These are phyloP conservation scores for Paramisgurnus dabryanus DNA, from an alignment of 2,113 vertebrate genomes.

Conservation along the genomic window DNA sequence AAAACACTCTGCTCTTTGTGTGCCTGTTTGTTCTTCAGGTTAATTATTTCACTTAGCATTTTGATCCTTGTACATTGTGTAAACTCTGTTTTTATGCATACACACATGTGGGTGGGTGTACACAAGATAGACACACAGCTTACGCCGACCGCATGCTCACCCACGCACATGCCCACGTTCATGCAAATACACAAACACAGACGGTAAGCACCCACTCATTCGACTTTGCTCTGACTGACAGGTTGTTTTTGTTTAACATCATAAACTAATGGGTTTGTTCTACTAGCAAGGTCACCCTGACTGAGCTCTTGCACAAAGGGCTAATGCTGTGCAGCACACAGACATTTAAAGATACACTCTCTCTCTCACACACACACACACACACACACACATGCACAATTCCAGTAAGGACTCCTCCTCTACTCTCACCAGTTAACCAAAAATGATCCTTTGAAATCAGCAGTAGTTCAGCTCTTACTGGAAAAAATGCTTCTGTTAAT, in stretches of 20 bases:
- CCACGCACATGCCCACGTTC: neutral
- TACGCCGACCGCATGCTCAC: neutral
- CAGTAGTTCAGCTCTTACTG: slow-evolving; percentile 32
- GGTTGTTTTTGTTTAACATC: slow-evolving; percentile 21
- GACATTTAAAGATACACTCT: too few species aligned
- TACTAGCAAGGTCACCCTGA: neutral
- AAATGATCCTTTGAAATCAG: slow-evolving; percentile 37
- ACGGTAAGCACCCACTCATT: slow-evolving; percentile 8
- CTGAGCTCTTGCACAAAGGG: slow-evolving; percentile 6
- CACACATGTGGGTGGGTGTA: slow-evolving; percentile 4
- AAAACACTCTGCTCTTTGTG: neutral
- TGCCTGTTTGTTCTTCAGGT: slow-evolving; percentile 6
- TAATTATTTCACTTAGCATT: neutral
- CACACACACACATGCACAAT: neutral
- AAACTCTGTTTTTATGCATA: slow-evolving; percentile 9
- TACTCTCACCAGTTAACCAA: slow-evolving; percentile 39
- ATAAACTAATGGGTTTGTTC: slow-evolving; percentile 32
- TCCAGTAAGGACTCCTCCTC: slow-evolving; percentile 48
- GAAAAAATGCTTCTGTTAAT: slow-evolving; percentile 26
- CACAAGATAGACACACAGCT: slow-evolving; percentile 26
- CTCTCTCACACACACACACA: neutral
- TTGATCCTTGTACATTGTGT: slow-evolving; percentile 16
- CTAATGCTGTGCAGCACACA: neutral
- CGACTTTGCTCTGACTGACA: slow-evolving; percentile 45
- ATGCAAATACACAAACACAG: neutral